Conservation (phyloP, 1,140 invertebrate genomes). For the Drosophila ercepeae region DNA sequence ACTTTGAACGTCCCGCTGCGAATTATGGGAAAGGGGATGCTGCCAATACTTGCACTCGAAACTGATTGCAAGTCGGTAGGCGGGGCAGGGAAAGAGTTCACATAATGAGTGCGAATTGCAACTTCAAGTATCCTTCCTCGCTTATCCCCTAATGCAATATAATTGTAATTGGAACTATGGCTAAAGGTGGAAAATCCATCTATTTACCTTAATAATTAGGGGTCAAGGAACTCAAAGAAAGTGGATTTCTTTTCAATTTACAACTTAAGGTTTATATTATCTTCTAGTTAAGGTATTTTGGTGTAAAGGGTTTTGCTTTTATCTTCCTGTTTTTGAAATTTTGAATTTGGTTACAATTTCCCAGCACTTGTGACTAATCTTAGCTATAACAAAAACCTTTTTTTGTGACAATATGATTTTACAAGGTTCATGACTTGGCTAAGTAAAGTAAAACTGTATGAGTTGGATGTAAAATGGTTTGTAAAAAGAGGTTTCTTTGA, state of each 20-base stretch:
- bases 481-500: no score
- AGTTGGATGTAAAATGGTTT: neutral
- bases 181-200: neutral
- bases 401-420: neutral
- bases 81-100: neutral
- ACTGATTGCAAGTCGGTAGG: constrained; percentile 48
- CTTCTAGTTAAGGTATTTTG: no score
- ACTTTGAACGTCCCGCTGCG: constrained; percentile 58
- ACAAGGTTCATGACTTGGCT: neutral
- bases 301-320: no score
- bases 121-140: constrained; percentile 13
- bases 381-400: neutral
- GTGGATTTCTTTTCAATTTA: no score
- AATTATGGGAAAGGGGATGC: constrained; percentile 37
- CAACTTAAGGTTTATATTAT: no score
- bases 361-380: neutral
- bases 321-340: no score
- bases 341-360: neutral
- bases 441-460: neutral
- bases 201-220: neutral
- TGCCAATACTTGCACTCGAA: constrained; percentile 27
- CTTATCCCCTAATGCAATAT: constrained; percentile 7
- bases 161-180: constrained; percentile 14
- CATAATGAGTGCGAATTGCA: constrained; percentile 28
- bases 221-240: neutral